Percentiles rank a stretch among this genome's conserved stretches.
Conservation (phyloP, 2,888 invertebrate species). For the Drosophila multiciliata region DNA sequence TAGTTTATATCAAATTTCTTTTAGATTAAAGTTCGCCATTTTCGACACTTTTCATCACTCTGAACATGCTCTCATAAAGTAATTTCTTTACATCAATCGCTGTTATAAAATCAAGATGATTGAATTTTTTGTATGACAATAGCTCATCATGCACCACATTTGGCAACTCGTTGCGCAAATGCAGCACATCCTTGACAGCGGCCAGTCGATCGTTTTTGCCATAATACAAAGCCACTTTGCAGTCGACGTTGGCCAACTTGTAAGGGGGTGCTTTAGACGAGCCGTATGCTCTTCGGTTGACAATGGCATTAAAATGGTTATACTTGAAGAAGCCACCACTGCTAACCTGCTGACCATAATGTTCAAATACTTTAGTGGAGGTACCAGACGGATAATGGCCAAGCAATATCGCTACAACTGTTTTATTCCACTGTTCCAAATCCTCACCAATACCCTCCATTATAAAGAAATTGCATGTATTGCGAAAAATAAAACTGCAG, state of each 20-base stretch:
- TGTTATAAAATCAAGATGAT: slow-evolving; percentile 50
- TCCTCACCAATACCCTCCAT: slow-evolving; percentile 86
- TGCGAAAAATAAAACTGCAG: slow-evolving; percentile 44
- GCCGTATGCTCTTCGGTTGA: slow-evolving; percentile 47
- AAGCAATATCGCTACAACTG: slow-evolving; percentile 86
- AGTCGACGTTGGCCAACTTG: slow-evolving; percentile 84
- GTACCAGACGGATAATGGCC: slow-evolving; percentile 87
- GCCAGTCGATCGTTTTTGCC: slow-evolving; percentile 85
- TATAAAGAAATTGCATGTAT: slow-evolving; percentile 80
- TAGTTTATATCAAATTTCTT: neutral
- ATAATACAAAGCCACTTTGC: slow-evolving; percentile 83
- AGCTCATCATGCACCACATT: slow-evolving; percentile 67
- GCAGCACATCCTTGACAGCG: slow-evolving; percentile 74
- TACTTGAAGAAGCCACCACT: slow-evolving; percentile 84
- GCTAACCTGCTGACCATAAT: slow-evolving; percentile 86
- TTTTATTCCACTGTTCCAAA: slow-evolving; percentile 83
- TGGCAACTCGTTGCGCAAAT: slow-evolving; percentile 56
- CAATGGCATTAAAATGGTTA: slow-evolving; percentile 85
- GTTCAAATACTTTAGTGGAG: slow-evolving; percentile 86
- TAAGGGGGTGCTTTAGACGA: slow-evolving; percentile 84
- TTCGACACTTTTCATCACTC: slow-evolving; percentile 55
- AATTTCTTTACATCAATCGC: slow-evolving; percentile 48
- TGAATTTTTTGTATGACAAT: slow-evolving; percentile 43
- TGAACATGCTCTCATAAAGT: slow-evolving; percentile 49
- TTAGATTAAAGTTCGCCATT: slow-evolving; percentile 45